Evolutionary conservation across 1,140 invertebrate species (phyloP), one percentile per base, ranked within the genome.

Genomic region (Drosophila simulans): DNA sequence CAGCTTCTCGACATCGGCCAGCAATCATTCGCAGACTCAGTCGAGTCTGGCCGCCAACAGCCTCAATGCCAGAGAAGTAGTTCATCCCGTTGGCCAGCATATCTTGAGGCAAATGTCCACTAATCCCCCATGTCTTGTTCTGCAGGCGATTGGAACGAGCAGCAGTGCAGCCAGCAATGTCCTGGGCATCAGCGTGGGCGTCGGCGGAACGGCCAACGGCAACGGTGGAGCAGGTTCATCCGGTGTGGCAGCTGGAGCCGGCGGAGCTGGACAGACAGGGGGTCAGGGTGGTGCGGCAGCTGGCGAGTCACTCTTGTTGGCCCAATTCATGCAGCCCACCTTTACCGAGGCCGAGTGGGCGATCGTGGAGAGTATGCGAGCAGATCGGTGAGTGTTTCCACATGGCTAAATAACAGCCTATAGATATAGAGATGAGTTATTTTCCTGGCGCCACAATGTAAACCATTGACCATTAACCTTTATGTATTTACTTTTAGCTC

Each of bases 291-390:
- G 56, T n/a, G 51, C 73, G 49, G 55, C 55, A 37, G 64, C 68
- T 77, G 88, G 82, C 27, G 83, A 85, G 40, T 70, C 75, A 22
- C 73, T 75, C 25, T 83, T 92, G 68, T 75, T 92, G 56, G 80
- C 91, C 62, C 90, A 92, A 73, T 92, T 92, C 31, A 92, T 92
- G 90, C 80, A 91, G 79, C 92, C 91, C 56, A 88, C 77, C 15
- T 72, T 92, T 17, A 82, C 80, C 46, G 92, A 92, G 66, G 78
- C 77, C 48, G 92, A 92, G 60, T 84, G 81, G 75, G 90, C 83
- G 72, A 83, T 83, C 58, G 56, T 92, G 48, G 91, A 92, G 70
- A 62, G 85, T 51, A 89, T 91, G 57, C 80, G 91, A 46, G 88
- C 91, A 53, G 80, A 92, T 80, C 79, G 91, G 92, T 92, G 74